Conservation (phyloP, 2,888 invertebrate species). For the Tyria jacobaeae region DNA sequence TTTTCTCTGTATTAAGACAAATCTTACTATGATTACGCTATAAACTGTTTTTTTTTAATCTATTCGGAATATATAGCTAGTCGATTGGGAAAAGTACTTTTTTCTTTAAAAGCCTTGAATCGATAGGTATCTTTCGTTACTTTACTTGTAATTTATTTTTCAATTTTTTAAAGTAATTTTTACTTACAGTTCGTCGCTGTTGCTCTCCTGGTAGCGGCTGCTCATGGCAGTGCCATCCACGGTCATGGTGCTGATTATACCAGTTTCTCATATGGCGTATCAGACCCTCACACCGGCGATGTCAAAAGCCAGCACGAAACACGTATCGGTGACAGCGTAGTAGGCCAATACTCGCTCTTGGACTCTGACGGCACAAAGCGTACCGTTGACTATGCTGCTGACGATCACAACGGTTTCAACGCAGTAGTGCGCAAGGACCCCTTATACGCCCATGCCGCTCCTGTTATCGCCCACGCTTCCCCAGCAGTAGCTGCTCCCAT, state of each 20-base stretch:
- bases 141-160: too few species aligned
- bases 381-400: conserved; percentile 87
- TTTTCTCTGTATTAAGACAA: too few species aligned
- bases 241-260: conserved; percentile 67
- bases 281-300: conserved; percentile 82
- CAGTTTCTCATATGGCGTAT: conserved; percentile 81
- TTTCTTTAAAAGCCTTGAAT: too few species aligned
- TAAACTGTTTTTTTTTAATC: too few species aligned
- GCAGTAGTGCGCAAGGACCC: conserved; percentile 85
- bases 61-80: too few species aligned
- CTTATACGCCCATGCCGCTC: conserved; percentile 57
- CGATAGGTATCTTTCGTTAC: too few species aligned
- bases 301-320: conserved; percentile 88
- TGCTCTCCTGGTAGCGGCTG: conserved; percentile 79
- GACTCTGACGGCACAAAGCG: conserved; percentile 88
- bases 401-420: conserved; percentile 84
- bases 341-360: conserved; percentile 81
- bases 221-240: conserved; percentile 74
- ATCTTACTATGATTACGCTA: too few species aligned
- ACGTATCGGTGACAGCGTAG: conserved; percentile 87
- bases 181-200: conserved; percentile 51
- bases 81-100: too few species aligned
- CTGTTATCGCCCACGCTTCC: conserved; percentile 60
- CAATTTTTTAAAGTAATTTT: background rate
- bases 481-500: too few species aligned